Evolutionary conservation across 2,797 vertebrate species (phyloP), one percentile per base, ranked within the genome.

Genomic region (Falco columbarius): DNA sequence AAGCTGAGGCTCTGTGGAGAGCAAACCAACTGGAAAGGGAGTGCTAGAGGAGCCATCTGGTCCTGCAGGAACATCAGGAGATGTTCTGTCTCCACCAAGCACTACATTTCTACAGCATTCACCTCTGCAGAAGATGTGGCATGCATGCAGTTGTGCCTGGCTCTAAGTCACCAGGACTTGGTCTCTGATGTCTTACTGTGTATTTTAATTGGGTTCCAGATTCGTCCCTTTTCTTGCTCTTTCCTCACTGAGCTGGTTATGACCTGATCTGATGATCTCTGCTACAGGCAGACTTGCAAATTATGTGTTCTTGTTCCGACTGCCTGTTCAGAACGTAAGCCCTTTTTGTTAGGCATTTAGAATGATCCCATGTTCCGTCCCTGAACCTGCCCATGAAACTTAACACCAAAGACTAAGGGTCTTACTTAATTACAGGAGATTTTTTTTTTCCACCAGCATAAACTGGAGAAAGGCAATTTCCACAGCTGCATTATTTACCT

Each of bases 401-500:
- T 32, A 55, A 84, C 58, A 75, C 70, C 66, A 72, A 68, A 84
- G 61, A 44, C 56, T 72, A 19, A 81, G 55, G 63, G 58, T 84
- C 73, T 91, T 18, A n/a, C 47, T 87, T 86, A 75, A 83, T 86
- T 79, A 55, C 58, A 44, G 42, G 14, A 79, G 70, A 32, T 14
- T 12, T 77, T 65, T 49, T 51, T n/a, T 20, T 8, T 1, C 34
- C 65, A 54, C 34, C n/a, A 66, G 80, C 61, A 72, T 63, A 59
- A 58, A 96, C 84, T 95, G 92, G 86, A 95, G 95, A 56, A 97
- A 97, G 97, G 97, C 93, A 94, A 93, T 92, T 96, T 94, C 83
- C 95, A 95, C 97, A 96, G 96, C 86, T 95, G 95, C 95, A 97
- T 96, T 97, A 70, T 94, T 94, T 84, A 85, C 95, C 89, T 88